Evolutionary conservation across 1,140 invertebrate genomes (phyloP), one percentile per base, ranked within the genome.

Genomic region (Philaenus spumarius): DNA sequence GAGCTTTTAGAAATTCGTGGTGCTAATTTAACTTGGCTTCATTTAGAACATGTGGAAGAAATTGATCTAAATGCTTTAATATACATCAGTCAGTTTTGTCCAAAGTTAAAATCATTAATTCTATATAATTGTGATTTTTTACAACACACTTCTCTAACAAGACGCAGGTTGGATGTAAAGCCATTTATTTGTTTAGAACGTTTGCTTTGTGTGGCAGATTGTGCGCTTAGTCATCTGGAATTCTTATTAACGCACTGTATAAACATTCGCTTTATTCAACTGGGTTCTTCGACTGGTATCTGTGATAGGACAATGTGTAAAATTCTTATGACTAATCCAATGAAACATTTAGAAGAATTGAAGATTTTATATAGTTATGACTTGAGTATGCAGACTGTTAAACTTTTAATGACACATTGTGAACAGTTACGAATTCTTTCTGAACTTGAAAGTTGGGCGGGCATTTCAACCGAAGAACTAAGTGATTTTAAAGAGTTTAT

Each of bases 51-150:
- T 64, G 82, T 84, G 1, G 83, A 85, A 63, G 78, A 84, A 68
- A 82, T 86, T 59, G 83, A 86, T 70, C 72, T 82, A 43, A 82
- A 82, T 64, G 82, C 83, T 22, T 66, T 86, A 11, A 76, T 85
- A 66, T 79, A 78, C 51, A 83, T 87, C 15, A 85, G 83, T 67
- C 82, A 84, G 67, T 81, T 75, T 72, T 87, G 84, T 66, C 82
- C 83, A 1, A 72, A 78, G 58, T 68, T 87, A 34, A 79, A 80
- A 64, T 80, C 63, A 64, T 70, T 87, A 19, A 80, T 81, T 20
- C 75, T 86, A 60, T 85, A 84, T 64, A 85, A 86, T 68, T 87
- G 84, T 64, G 82, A 84, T 62, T 76, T 86, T 58, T 73, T 80
- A 52, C 80, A 82, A 60, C 77, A 78, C 61, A 77, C 77, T 3